These are phyloP conservation scores for Pluvianellus socialis DNA, from an alignment of 2,113 vertebrate species.

Conservation along the genomic window DNA sequence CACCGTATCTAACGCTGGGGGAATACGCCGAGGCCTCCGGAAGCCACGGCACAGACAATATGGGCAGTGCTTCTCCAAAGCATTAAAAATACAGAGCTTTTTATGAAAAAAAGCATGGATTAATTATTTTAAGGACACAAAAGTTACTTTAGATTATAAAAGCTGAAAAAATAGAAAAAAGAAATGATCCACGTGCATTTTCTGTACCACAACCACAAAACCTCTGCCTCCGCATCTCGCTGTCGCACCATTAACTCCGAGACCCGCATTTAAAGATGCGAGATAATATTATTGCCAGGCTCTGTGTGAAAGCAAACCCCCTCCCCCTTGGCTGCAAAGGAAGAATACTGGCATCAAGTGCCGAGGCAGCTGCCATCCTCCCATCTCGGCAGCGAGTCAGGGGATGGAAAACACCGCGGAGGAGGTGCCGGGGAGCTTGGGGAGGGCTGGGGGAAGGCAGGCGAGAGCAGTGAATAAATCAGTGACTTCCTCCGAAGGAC, in stretches of 20 bases:
- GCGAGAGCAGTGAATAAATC: background rate
- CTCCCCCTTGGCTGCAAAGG: background rate
- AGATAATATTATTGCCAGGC: background rate
- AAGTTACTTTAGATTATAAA: background rate
- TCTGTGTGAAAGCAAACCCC: background rate
- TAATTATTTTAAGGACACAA: background rate
- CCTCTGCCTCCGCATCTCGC: background rate
- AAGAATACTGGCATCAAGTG: background rate
- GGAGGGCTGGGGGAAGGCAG: background rate
- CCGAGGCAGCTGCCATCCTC: background rate
- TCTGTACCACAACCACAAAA: background rate
- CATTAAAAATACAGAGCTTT: background rate
- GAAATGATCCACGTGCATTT: background rate
- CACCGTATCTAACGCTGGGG: too few species aligned
- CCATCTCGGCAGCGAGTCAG: background rate
- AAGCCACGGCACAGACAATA: background rate
- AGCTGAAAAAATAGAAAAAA: background rate
- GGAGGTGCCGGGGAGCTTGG: background rate
- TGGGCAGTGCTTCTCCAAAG: background rate
- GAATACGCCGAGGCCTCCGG: background rate
- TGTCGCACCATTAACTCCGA: background rate
- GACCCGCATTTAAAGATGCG: background rate
- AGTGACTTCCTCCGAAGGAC: background rate
- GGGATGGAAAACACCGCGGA: background rate
- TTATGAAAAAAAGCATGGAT: background rate